Evolutionary conservation across 2,888 invertebrate genomes (phyloP), one percentile per base, ranked within the genome.

Genomic region (Pachycephus smyrnensis): DNA sequence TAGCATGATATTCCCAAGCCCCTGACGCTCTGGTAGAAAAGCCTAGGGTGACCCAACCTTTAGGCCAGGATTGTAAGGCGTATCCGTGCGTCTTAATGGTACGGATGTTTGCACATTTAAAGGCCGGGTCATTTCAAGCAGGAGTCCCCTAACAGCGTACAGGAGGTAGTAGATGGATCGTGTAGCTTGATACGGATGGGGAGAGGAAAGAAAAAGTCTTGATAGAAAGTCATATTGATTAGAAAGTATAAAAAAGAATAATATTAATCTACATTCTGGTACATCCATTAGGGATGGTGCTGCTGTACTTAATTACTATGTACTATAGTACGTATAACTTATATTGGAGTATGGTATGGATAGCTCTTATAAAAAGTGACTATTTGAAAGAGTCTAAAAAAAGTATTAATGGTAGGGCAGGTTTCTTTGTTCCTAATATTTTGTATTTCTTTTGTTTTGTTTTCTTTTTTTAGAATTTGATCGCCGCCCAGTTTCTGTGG

Each of bases 41-140:
- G 23, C 55, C 55, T 23, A 55, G 55, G 23, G 55, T 55, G 6
- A 23, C 55, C 55, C 9, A 55, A 55, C 55, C 55, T 55, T 55
- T 55, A 6, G 55, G 23, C 9, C 9, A 23, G 55, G 9, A 55
- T 23, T 55, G 23, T 23, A 55, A 55, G 55, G 55, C 55, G 55
- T 55, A 55, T 55, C 55, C 55, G 55, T 55, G 23, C 55, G 55
- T 71, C 33, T 71, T 71, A 71, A 33, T 71, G 71, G 32, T 15
- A 31, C 71, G 71, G 71, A 71, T 71, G 71, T 71, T 71, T 31
- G 71, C 33, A 31, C 71, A 71, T 71, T 71, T 71, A 71, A 33
- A 33, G 55, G 55, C 55, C 55, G 55, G 55, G 55, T 55, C 55
- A 55, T 55, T 55, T 55, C 23, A 9, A 55, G 55, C 55, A 23